These are phyloP conservation scores for Esperia sulphurella DNA, from an alignment of 2,888 invertebrate species.

Conservation along the genomic window DNA sequence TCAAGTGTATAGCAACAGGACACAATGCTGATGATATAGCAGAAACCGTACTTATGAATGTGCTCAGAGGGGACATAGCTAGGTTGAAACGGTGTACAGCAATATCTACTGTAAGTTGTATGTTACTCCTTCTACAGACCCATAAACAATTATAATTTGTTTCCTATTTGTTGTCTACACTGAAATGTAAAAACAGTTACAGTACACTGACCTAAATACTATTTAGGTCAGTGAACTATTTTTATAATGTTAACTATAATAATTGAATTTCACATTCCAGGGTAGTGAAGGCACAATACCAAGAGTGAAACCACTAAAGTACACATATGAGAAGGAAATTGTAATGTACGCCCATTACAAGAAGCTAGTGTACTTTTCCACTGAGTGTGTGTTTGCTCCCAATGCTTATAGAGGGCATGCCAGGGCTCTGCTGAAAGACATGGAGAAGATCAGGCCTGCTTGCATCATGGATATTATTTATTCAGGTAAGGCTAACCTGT, in stretches of 20 bases:
- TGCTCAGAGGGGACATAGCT: slow-evolving; percentile 97
- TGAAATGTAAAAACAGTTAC: too few relatives aligned
- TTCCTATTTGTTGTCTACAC: too few relatives aligned
- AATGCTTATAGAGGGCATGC: slow-evolving; percentile 98
- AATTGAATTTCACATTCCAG: slow-evolving; percentile 54
- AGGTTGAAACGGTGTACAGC: slow-evolving; percentile 94
- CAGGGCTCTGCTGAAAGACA: slow-evolving; percentile 92
- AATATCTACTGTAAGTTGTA: slow-evolving; percentile 86
- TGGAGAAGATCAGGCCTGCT: slow-evolving; percentile 95
- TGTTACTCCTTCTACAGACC: too few relatives aligned
- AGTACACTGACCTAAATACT: too few relatives aligned
- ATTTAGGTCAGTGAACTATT: too few relatives aligned
- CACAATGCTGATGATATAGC: slow-evolving; percentile 99
- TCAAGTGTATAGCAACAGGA: slow-evolving; percentile 97
- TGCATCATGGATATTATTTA: slow-evolving; percentile 96
- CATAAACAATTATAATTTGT: too few relatives aligned
- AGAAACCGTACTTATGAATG: slow-evolving; percentile 98
- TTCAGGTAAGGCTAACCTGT: slow-evolving; percentile 79
- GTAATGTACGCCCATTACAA: slow-evolving; percentile 99
- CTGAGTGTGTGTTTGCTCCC: slow-evolving; percentile 99
- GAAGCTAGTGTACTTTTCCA: slow-evolving; percentile 97
- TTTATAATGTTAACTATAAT: too few relatives aligned
- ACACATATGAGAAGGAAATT: slow-evolving; percentile 99
- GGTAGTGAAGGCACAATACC: slow-evolving; percentile 90
- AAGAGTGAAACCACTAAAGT: slow-evolving; percentile 97